Base-by-base conservation (phyloP, 2,888 invertebrate species). In the Dermolepida albohirtum region DNA sequence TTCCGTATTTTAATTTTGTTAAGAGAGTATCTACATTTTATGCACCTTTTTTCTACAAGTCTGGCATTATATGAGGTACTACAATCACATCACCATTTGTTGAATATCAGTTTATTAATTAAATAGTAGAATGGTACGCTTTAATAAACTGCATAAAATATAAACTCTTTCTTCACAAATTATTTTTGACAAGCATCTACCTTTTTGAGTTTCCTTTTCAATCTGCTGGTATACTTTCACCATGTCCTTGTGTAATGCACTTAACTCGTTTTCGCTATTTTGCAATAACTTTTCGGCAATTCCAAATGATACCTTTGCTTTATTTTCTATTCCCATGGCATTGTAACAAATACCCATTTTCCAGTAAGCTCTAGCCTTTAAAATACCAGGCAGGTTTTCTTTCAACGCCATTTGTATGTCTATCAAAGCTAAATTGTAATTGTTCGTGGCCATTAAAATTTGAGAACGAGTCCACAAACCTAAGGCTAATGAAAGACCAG, bases 291-390 rank as follows among this genome's bases (percentile, higher is more conserved):
- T 87, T 39, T 87, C 86, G 0, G 90, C 89, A 34, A 92, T 82
- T 73, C 88, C 87, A 50, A 89, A 84, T 0, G 91, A 89, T 0
- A 92, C 89, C 76, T 88, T 88, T 0, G 91, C 89, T 71, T 89
- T 86, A 0, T 87, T 85, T 0, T 82, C 78, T 73, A 91, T 89
- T 0, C 86, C 86, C 70, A 89, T 80, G 10, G 86, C 89, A 86
- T 84, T 83, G 76, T 92, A 91, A 70, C 91, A 91, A 65, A 89
- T 86, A 0, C 90, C 90, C 88, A 92, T 89, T 73, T 89, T 85
- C 83, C 89, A 87, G 77, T 90, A 92, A 71, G 91, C 89, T 68
- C 90, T 88, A 0, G 87, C 85, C 69, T 90, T 88, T 82, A 87
- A 85, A 68, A 86, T 86, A 0, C 86, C 86, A 0, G 90, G 89